phyloP scores from a whole-genome alignment of 2,888 invertebrate species.

The Mactromeris polynyma region DNA sequence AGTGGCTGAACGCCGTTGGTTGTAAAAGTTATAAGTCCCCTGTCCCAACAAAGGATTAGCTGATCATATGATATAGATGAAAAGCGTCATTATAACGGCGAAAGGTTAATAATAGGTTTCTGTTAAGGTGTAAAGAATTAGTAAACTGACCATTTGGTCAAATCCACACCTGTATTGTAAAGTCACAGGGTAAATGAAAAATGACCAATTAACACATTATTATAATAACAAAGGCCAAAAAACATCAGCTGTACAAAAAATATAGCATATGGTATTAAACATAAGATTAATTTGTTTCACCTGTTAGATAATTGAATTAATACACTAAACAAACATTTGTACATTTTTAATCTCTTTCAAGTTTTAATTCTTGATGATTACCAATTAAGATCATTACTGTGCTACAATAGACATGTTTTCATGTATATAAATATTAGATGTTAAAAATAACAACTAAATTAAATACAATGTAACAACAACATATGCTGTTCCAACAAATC shows the following conservation, averaged over 20 bases:
- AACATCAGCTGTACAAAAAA: background rate
- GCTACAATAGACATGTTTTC: background rate
- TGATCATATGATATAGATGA: constrained; percentile 7
- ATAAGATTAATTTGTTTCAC: background rate
- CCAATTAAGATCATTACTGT: background rate
- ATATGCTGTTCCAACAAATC: no score
- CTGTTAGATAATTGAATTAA: background rate
- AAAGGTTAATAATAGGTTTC: constrained; percentile 37
- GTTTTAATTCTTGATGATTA: background rate
- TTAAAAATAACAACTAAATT: no score
- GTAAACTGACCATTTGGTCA: constrained; percentile 34
- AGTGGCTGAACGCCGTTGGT: background rate
- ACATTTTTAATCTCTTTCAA: background rate
- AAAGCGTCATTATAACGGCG: constrained; percentile 18
- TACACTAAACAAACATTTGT: background rate
- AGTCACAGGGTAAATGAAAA: constrained; percentile 2
- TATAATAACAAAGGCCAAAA: constrained; percentile 12
- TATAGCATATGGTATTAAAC: background rate
- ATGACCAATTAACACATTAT: constrained; percentile 26
- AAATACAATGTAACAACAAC: no score
- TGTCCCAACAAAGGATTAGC: constrained; percentile 55
- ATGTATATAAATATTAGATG: no score
- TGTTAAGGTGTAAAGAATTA: constrained; percentile 15
- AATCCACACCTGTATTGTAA: constrained; percentile 1
- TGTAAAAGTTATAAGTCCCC: constrained; percentile 10